These are phyloP conservation scores for Gymnoscelis rufifasciata DNA, from an alignment of 2,888 invertebrate species.

Conservation along the genomic window DNA sequence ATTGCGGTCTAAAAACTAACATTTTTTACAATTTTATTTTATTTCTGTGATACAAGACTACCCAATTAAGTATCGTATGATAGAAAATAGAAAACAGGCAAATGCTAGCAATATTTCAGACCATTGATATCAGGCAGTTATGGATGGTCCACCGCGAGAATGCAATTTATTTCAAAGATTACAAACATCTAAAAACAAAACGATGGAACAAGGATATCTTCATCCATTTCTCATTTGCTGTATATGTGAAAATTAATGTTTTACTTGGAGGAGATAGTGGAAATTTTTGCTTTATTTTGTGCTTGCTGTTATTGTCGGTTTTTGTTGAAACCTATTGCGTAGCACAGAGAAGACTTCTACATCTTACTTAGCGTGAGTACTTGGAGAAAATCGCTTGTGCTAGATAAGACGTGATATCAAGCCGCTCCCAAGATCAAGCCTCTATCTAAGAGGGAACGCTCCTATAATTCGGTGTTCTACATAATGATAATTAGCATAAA, in stretches of 20 bases:
- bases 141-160: constrained; percentile 39
- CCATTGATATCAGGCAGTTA: constrained; percentile 41
- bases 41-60: not conserved
- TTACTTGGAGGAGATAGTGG: constrained; percentile 5
- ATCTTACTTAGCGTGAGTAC: no score
- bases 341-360: no score
- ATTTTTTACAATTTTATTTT: no score
- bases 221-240: constrained; percentile 45
- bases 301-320: no score
- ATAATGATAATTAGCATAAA: constrained; percentile 25
- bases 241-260: constrained; percentile 34
- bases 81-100: constrained; percentile 22
- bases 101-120: constrained; percentile 35
- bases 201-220: constrained; percentile 37
- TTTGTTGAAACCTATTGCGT: no score
- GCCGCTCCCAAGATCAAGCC: no score
- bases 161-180: constrained; percentile 52
- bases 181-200: constrained; percentile 40
- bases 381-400: no score
- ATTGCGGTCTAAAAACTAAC: no score
- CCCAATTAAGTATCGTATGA: constrained; percentile 12
- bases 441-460: not conserved
- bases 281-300: not conserved
- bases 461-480: constrained; percentile 24
- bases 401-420: no score